These are phyloP conservation scores for Belgica antarctica DNA, from an alignment of 2,888 invertebrate species.

Conservation along the genomic window DNA sequence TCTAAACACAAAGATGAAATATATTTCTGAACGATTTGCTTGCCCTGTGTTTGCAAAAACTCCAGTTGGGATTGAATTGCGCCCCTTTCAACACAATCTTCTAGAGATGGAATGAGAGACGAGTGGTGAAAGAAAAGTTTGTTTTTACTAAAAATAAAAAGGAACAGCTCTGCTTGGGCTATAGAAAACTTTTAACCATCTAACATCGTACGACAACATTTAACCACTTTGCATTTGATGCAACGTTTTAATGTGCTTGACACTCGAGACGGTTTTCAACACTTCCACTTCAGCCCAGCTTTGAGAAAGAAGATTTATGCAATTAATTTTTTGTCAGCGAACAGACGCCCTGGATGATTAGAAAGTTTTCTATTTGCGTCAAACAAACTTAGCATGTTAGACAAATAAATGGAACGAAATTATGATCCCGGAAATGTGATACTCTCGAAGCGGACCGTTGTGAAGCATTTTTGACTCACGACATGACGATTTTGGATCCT, in stretches of 20 bases:
- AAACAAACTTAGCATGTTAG: conserved; percentile 18
- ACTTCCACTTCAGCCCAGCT: not conserved
- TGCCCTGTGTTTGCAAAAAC: too few relatives aligned
- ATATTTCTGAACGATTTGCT: too few relatives aligned
- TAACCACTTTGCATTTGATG: conserved; percentile 30
- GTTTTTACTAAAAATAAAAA: not conserved
- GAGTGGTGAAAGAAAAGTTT: too few relatives aligned
- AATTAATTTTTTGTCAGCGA: conserved; percentile 11
- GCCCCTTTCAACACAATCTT: too few relatives aligned
- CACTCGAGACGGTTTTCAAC: conserved; percentile 23
- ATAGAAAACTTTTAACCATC: conserved; percentile 8
- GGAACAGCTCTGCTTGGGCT: too few relatives aligned
- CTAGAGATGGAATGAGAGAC: too few relatives aligned
- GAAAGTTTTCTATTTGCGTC: conserved; percentile 26
- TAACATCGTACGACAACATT: conserved; percentile 16
- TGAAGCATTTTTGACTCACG: not conserved
- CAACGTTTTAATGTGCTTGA: conserved; percentile 30
- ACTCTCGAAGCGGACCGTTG: not conserved
- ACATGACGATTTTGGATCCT: not conserved
- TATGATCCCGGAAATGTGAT: conserved; percentile 12
- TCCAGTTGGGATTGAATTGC: too few relatives aligned
- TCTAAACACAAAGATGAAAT: too few relatives aligned
- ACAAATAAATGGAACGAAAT: not conserved
- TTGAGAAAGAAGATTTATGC: not conserved
- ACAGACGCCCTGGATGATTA: conserved; percentile 13